Percentiles rank a stretch among this genome's conserved stretches.
These are phyloP conservation scores for Erythrolamprus reginae DNA, from an alignment of 2,113 vertebrate species.

Conservation along the genomic window DNA sequence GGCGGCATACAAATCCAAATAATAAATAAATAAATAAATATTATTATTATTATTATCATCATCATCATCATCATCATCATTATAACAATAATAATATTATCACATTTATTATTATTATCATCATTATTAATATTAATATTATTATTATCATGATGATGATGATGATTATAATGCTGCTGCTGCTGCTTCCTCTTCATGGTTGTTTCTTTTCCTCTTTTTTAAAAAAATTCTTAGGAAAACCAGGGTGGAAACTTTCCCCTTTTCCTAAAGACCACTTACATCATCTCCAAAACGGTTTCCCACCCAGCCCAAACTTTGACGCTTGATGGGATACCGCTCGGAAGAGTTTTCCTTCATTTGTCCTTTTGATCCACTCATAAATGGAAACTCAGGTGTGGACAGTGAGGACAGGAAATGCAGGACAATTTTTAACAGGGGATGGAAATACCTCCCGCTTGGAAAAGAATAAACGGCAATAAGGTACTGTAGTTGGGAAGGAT, in stretches of 20 bases:
- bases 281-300: background rate
- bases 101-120: no score
- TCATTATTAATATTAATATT: no score
- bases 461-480: background rate
- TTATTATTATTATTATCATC: no score
- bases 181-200: background rate
- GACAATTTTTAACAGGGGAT: background rate
- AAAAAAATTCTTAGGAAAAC: slow-evolving; percentile 49
- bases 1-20: no score
- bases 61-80: no score
- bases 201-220: background rate
- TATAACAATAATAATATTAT: no score
- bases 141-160: no score
- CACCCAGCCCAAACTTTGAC: background rate
- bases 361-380: background rate
- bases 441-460: background rate
- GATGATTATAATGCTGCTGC: no score
- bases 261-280: slow-evolving; percentile 48
- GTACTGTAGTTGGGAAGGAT: background rate
- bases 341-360: background rate
- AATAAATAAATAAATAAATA: no score
- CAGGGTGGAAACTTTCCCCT: slow-evolving; percentile 43
- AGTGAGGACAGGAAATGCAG: background rate
- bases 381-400: slow-evolving; percentile 32
- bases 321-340: slow-evolving; percentile 2